Conservation (phyloP, 2,888 invertebrate genomes). For the Tupiocoris notatus region DNA sequence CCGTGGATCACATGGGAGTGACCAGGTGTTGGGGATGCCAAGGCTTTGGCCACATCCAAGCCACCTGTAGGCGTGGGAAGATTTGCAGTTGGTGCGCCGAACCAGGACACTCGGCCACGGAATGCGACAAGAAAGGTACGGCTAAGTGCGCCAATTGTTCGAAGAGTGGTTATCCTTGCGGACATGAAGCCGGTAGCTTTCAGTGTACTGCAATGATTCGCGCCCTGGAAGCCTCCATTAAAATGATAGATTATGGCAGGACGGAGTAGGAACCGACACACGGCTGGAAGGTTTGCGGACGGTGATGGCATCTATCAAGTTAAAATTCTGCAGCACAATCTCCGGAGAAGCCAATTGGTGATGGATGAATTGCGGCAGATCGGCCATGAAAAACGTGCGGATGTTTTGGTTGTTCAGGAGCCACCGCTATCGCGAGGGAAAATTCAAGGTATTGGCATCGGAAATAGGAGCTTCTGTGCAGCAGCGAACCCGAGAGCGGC, state of each 20-base stretch:
- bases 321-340: not conserved
- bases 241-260: too few relatives aligned
- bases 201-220: too few relatives aligned
- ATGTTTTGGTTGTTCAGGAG: not conserved
- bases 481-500: not conserved
- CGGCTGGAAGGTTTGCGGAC: too few relatives aligned
- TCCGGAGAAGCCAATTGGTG: not conserved
- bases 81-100: not conserved
- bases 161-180: not conserved
- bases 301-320: too few relatives aligned
- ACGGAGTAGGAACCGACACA: too few relatives aligned
- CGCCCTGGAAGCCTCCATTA: too few relatives aligned
- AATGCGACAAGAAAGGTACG: not conserved
- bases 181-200: not conserved
- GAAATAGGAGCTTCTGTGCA: not conserved
- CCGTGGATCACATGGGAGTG: too few relatives aligned
- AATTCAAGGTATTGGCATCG: not conserved
- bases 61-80: not conserved
- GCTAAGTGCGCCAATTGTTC: not conserved
- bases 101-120: not conserved
- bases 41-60: not conserved
- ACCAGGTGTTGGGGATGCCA: not conserved
- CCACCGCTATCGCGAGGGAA: not conserved
- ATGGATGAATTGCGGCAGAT: not conserved
- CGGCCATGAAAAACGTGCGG: not conserved